A percentile compares a stretch with the other conserved stretches of the same genome.
Conservation (phyloP, 2,113 vertebrate genomes). For the Porphyrio hochstetteri region DNA sequence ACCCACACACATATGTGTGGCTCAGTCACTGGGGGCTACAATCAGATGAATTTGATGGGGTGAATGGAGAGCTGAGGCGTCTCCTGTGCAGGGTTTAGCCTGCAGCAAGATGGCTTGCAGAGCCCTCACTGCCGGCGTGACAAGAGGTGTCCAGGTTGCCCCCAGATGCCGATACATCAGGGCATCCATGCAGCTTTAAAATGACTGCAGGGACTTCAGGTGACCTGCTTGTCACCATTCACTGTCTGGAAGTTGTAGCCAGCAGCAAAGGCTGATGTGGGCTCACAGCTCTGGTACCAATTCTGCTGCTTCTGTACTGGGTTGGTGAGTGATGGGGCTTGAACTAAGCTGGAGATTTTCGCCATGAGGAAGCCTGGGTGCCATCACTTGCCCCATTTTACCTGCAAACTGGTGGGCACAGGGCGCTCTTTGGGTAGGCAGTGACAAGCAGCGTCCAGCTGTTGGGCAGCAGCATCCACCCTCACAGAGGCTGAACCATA, state of each 20-base stretch:
- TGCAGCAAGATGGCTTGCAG: not conserved
- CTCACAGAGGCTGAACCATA: not conserved
- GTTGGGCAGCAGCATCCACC: not conserved
- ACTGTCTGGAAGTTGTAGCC: not conserved
- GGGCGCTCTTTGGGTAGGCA: not conserved
- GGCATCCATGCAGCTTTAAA: not conserved
- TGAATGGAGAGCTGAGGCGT: fast-evolving
- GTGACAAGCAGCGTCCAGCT: not conserved
- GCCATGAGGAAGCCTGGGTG: not conserved
- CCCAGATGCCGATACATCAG: not conserved
- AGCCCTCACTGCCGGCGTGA: fast-evolving
- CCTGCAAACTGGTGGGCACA: not conserved
- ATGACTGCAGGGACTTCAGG: not conserved
- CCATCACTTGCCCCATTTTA: not conserved
- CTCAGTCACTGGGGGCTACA: not conserved
- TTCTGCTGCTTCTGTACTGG: not conserved
- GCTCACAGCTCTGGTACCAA: not conserved
- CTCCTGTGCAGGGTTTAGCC: not conserved
- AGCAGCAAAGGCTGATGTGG: not conserved
- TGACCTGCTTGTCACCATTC: not conserved
- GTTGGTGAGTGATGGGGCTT: not conserved
- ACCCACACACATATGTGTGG: not conserved
- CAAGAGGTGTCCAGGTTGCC: not conserved
- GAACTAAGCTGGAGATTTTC: not conserved
- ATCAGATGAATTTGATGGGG: not conserved